Evolutionary conservation across 1,140 invertebrate genomes (phyloP), one percentile per base, ranked within the genome.

Genomic region (Musca vetustissima): DNA sequence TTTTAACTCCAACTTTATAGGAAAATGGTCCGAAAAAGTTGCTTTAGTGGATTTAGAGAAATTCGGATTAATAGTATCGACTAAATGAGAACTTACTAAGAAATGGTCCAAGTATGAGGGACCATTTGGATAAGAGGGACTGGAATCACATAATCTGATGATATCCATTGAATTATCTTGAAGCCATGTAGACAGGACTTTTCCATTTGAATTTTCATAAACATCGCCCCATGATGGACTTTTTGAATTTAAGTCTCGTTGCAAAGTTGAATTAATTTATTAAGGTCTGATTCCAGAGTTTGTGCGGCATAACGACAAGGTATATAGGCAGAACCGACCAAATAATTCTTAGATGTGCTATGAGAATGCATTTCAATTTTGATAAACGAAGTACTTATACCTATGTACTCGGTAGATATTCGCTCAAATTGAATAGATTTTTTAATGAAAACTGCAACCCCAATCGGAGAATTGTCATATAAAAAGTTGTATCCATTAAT

Each of bases 21-120:
- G 61, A 8, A 64, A 64, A 47, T 64, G 32, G 4, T 64, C 61
- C 14, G 61, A 48, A 24, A 64, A 64, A 21, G 61, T 47, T 22
- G 36, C n/a, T 15, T 19, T 15, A 14, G 7, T 4, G 15, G 61
- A 48, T 36, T 32, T 36, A 47, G 59, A 4, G 32, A 14, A 64
- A 14, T 65, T 65, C 11, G 19, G 36, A 65, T 47, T 48, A 21
- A n/a, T 22, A 17, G 9, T 48, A 15, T 64, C 19, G 19, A 64
- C 2, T 13, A 32, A 32, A 32, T 48, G 7, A 15, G 13, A 2
- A 15, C 32, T 48, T 3, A 65, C 11, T 17, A 65, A 22, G 19
- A 65, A 65, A 21, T 65, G 61, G 11, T 65, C 61, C 19, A 65
- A n/a, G 43, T 43, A 65, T 1, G 43, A 24, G 6, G 43, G 6